Base-by-base conservation (phyloP, 2,888 invertebrate species). In the Coelinius sp. region DNA sequence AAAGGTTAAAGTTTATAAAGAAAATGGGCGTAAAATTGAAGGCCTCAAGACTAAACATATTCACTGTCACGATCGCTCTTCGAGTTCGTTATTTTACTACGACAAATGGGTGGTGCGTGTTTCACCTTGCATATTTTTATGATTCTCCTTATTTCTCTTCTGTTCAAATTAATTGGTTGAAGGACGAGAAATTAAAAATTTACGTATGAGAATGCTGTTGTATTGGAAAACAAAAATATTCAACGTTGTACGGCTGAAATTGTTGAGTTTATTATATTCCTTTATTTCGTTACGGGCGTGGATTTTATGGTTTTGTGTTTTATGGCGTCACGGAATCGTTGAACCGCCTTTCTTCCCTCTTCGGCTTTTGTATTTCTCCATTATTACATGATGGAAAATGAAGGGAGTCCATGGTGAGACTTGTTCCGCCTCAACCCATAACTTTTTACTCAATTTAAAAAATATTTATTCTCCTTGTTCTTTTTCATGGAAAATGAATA, bases 31-130 rank as follows among this genome's bases (percentile, higher is more conserved):
- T n/a, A 71, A 69, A 66, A 63, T 73, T 69, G 56, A 66, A 71
- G 66, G n/a, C 14, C 41, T 68, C 44, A 24, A 67, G 66, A 62
- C 73, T 64, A 65, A 65, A 68, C 68, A 63, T 73, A 70, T 74
- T 75, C 71, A 76, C 71, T 81, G 82, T 81, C 79, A 78, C 80
- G 79, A 79, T 75, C 73, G 70, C 74, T 72, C 59, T 64, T 14
- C 3, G 14, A 46, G 44, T 17, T 46, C 74, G 78, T 68, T 78
- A 74, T 75, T 70, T 75, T 70, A 53, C 52, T 64, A 75, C 80
- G 83, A 83, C 82, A 83, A 84, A 84, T 84, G 82, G 83, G 79
- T 78, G 78, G 80, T 81, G 81, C 82, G 82, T 82, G 82, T 81
- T 81, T 46, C 44, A 46, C 17, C 44, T 46, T n/a, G 46, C 7